These are phyloP conservation scores for Scaeva pyrastri DNA, from an alignment of 2,888 invertebrate genomes.

Conservation along the genomic window DNA sequence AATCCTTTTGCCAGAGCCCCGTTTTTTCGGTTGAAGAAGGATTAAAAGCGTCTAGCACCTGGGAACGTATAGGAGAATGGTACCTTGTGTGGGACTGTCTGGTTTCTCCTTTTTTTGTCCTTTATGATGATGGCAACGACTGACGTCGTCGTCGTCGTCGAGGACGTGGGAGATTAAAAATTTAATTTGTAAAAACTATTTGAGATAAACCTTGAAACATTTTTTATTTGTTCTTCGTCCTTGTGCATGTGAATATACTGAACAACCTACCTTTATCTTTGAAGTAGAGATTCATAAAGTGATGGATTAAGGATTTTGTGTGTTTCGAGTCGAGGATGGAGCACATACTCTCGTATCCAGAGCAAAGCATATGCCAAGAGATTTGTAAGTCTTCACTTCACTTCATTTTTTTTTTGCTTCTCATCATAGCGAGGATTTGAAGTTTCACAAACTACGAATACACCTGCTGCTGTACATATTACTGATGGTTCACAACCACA, in stretches of 20 bases:
- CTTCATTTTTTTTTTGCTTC: neutral
- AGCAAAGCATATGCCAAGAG: neutral
- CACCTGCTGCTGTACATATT: constrained; percentile 21
- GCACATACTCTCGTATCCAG: neutral
- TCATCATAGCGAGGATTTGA: neutral
- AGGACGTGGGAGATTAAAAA: constrained; percentile 52
- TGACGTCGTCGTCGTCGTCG: neutral
- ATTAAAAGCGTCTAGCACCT: constrained; percentile 68
- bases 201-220: constrained; percentile 33
- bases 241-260: neutral
- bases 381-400: neutral
- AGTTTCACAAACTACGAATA: constrained; percentile 1
- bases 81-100: constrained; percentile 2
- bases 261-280: too few relatives aligned
- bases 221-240: constrained; percentile 4
- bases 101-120: neutral
- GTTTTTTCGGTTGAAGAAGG: constrained; percentile 46
- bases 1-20: constrained; percentile 22
- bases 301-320: constrained; percentile 55
- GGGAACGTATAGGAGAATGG: constrained; percentile 41
- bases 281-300: constrained; percentile 54
- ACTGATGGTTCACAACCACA: constrained; percentile 9
- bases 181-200: constrained; percentile 66
- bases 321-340: constrained; percentile 1
- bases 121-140: neutral